Evolutionary conservation across 1,140 invertebrate species (phyloP).

Genomic region (Palaemon carinicauda): DNA sequence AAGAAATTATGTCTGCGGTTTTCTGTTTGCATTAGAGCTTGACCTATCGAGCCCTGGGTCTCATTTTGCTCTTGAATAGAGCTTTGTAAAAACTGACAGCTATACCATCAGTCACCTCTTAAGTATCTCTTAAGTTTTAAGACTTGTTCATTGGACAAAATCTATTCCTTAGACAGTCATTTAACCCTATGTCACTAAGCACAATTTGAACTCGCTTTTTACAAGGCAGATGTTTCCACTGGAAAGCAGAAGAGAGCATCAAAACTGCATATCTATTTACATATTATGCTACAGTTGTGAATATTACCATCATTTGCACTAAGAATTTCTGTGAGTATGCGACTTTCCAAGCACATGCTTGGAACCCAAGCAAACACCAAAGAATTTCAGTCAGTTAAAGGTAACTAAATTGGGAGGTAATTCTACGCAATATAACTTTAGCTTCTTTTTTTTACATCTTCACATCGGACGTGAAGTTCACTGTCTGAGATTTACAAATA

Average conservation of each 20-base stretch:
- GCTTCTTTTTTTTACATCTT: too few relatives aligned
- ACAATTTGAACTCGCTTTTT: conserved; percentile 49
- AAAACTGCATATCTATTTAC: conserved; percentile 44
- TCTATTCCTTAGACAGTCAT: conserved; percentile 12
- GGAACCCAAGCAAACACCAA: conserved; percentile 42
- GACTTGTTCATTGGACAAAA: conserved; percentile 18
- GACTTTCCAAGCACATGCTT: conserved; percentile 17
- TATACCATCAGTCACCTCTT: not conserved
- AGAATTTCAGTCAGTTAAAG: conserved; percentile 11
- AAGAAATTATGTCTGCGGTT: too few relatives aligned
- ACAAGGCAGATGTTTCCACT: conserved; percentile 45
- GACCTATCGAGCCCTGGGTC: too few relatives aligned
- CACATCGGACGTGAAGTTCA: too few relatives aligned
- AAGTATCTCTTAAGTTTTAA: not conserved
- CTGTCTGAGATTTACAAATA: too few relatives aligned
- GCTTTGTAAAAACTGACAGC: not conserved
- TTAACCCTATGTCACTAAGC: conserved; percentile 35
- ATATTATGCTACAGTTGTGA: conserved; percentile 49
- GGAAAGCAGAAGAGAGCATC: conserved; percentile 29
- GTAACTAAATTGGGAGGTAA: not conserved
- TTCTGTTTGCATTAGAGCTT: too few relatives aligned
- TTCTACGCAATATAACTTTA: too few relatives aligned
- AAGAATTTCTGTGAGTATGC: conserved; percentile 34
- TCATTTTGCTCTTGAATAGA: not conserved
- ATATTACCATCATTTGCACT: conserved; percentile 43